Base-by-base conservation (phyloP, 1,140 invertebrate genomes). In the Eriocheir sinensis region DNA sequence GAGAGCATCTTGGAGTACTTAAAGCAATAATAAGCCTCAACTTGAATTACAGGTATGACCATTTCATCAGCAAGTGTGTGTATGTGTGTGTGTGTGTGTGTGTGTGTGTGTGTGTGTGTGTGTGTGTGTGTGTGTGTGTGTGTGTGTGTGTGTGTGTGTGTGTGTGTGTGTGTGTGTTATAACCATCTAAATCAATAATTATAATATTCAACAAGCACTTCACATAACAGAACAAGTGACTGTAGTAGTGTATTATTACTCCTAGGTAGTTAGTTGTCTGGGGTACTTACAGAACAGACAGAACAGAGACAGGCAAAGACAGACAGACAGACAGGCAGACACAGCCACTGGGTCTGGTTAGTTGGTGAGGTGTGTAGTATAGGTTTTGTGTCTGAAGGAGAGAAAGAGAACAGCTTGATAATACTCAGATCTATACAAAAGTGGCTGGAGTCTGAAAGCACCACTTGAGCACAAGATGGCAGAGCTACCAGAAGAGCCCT, bases 401-500 rank as follows among this genome's bases (percentile, higher is more conserved):
- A 89, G 32, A 9, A 53, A 30, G 2, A 38, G 21, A 38, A 12
- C 4, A 36, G 4, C 32, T 3, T 30, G n/a, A 17, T 34, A 44
- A 40, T 89, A 44, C n/a, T 90, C 32, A 90, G 32, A 72, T 34
- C n/a, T 79, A 60, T 8, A n/a, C 2, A n/a, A 72, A 12, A 90
- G n/a, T 90, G 89, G 53, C 44, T 38, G 60, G 48, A 27, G 6
- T 90, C 34, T 90, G 9, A 36, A 38, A 90, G 89, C 89, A 90
- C 89, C 53, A 90, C 89, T 30, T 90, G 89, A 90, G 48, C 36
- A 72, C 48, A 85, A 38, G 81, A 90, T 72, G 89, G 89, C 53
- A 90, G 12, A 72, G 53, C 89, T 72, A 38, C 38, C 27, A 4
- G 21, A 21, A 17, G 60, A 72, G 60, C 60, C 60, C 27, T n/a